These are phyloP conservation scores for Ophion slaviceki DNA, from an alignment of 2,888 invertebrate genomes.

Conservation along the genomic window DNA sequence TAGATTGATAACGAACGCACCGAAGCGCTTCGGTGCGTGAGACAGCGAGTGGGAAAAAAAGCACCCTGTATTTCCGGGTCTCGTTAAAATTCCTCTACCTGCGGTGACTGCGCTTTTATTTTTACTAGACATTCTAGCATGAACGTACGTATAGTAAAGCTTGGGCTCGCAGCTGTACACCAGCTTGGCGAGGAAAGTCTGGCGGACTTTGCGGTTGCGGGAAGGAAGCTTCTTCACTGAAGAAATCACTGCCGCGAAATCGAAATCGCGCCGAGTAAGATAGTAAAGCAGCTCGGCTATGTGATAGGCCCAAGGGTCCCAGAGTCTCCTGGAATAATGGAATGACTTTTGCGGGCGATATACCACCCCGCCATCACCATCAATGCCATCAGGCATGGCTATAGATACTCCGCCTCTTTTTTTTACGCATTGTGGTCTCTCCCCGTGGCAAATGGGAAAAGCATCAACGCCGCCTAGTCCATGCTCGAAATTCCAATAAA, in stretches of 20 bases:
- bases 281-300: conserved; percentile 30
- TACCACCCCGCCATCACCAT: conserved; percentile 38
- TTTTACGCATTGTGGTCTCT: conserved; percentile 31
- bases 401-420: conserved; percentile 38
- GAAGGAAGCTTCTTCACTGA: conserved; percentile 24
- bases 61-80: conserved; percentile 19
- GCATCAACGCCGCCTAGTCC: conserved; percentile 29
- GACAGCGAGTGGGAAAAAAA: neutral
- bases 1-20: conserved; percentile 40
- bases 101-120: neutral
- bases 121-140: conserved; percentile 1
- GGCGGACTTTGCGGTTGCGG: neutral
- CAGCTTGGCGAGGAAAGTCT: neutral
- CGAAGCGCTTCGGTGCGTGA: conserved; percentile 35
- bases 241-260: conserved; percentile 51
- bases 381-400: conserved; percentile 44
- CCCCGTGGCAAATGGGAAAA: conserved; percentile 21
- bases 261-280: conserved; percentile 55
- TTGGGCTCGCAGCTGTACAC: conserved; percentile 11
- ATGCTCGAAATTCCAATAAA: conserved; percentile 33
- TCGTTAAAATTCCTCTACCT: conserved; percentile 26
- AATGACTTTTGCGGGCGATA: conserved; percentile 64
- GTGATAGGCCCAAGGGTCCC: neutral
- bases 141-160: conserved; percentile 31
- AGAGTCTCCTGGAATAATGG: conserved; percentile 59